A percentile compares a stretch with the other conserved stretches of the same genome.
Evolutionary conservation across 2,113 vertebrate genomes (phyloP).

Genomic region (Ramphastos sulfuratus): DNA sequence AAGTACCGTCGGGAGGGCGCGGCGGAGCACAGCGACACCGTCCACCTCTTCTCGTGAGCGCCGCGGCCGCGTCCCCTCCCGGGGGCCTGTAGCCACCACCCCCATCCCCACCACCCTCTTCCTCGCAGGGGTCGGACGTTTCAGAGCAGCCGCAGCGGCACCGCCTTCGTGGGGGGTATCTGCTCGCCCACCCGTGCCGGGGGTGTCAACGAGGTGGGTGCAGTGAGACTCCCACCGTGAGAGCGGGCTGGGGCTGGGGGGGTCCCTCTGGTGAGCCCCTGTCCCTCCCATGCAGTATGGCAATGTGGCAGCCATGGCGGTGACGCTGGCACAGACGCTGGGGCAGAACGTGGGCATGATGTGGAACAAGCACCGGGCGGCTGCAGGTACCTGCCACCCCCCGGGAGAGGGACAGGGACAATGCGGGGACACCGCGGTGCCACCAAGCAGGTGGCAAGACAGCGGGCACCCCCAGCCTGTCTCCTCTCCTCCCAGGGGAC

Average conservation of each 20-base stretch:
- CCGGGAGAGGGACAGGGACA: accelerated
- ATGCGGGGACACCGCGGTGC: accelerated
- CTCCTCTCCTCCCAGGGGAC: slow-evolving; percentile 78
- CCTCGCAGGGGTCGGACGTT: slow-evolving; percentile 87
- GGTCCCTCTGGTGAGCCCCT: not conserved
- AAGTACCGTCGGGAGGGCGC: slow-evolving; percentile 87
- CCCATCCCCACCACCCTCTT: not conserved
- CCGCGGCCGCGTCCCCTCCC: accelerated
- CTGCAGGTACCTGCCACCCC: slow-evolving; percentile 77
- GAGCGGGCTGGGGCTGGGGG: slow-evolving; percentile 61
- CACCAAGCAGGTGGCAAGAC: not conserved
- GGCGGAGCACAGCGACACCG: slow-evolving; percentile 84
- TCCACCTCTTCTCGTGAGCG: slow-evolving; percentile 92
- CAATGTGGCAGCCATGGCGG: slow-evolving; percentile 87
- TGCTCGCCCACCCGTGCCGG: slow-evolving; percentile 83
- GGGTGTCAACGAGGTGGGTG: slow-evolving; percentile 89
- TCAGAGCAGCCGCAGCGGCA: slow-evolving; percentile 90
- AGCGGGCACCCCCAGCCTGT: not conserved
- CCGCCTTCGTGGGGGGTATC: slow-evolving; percentile 89
- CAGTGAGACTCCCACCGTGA: accelerated
- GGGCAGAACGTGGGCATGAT: slow-evolving; percentile 98
- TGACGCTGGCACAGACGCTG: slow-evolving; percentile 90
- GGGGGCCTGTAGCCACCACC: accelerated
- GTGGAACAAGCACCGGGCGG: slow-evolving; percentile 89
- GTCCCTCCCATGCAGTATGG: slow-evolving; percentile 79